Evolutionary conservation across 2,888 invertebrate genomes (phyloP).

Genomic region (Tipula unca): DNA sequence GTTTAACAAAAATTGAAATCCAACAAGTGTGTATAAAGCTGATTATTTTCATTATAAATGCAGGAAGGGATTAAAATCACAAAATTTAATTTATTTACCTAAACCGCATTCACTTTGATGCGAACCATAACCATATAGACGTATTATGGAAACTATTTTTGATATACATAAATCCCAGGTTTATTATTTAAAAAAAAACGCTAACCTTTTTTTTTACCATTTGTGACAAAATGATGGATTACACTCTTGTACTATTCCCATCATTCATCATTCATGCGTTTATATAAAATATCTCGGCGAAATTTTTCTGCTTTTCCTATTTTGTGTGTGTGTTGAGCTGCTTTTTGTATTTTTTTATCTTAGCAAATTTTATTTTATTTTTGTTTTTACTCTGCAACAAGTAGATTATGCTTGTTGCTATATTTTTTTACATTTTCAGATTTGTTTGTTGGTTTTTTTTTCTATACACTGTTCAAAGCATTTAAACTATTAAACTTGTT

Average conservation of each 20-base stretch:
- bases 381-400: neutral
- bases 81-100: neutral
- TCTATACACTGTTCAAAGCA: neutral
- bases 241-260: neutral
- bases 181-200: neutral
- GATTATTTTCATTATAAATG: neutral
- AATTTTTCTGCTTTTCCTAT: neutral
- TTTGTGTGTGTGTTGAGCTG: neutral
- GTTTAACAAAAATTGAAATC: neutral
- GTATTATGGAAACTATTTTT: neutral
- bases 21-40: neutral
- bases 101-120: neutral
- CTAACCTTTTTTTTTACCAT: neutral
- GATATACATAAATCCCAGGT: neutral
- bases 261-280: neutral
- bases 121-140: neutral
- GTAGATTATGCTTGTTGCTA: neutral
- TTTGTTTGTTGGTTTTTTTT: no score
- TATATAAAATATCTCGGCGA: no score
- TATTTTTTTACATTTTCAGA: neutral
- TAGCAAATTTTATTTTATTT: neutral
- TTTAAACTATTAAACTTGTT: conserved; percentile 8
- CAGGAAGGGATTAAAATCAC: neutral
- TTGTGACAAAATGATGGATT: neutral
- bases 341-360: neutral